Evolutionary conservation across 2,113 vertebrate genomes (phyloP), one percentile per base, ranked within the genome.

Genomic region (Stercorarius parasiticus): DNA sequence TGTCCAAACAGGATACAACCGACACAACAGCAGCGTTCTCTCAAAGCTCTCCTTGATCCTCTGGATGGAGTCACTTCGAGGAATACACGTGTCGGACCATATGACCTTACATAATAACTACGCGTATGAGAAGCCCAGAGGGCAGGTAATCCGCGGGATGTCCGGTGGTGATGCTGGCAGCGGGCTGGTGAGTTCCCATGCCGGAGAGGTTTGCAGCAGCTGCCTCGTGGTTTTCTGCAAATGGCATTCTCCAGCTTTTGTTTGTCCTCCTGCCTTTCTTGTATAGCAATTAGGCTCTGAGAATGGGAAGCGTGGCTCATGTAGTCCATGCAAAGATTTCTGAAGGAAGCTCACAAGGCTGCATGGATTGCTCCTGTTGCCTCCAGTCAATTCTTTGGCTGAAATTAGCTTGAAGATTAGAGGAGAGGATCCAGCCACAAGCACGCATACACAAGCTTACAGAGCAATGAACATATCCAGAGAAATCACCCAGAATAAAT

Each of bases 371-470:
- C 40, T 93, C 19, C 45, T 61, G 34, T 94, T 95, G 92, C 94
- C 89, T 97, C 66, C 66, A 80, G 94, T 87, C 84, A 91, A 32
- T 94, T 96, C 86, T 82, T 87, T n/a, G 47, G 53, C 49, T 93
- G 89, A 97, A 96, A 95, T 77, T 65, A 91, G 38, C 36, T 87
- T 62, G 36, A 84, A 94, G 73, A 86, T 92, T 71, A 89, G 86
- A 95, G 82, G 90, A 96, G 66, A 85, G 84, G 34, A 55, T 81
- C 13, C 82, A 87, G 66, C 89, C 89, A 62, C 83, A 76, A 86
- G 90, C 32, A 0, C 9, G 20, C 66, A 65, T 6, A 1, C 82
- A 72, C 71, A 77, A 53, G 88, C 53, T 94, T 90, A n/a, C 25
- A 85, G 70, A 94, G 88, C 81, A 69, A n/a, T 82, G 77, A 93